Evolutionary conservation across 2,888 invertebrate species (phyloP), one percentile per base, ranked within the genome.

Genomic region (Exephanes ischioxanthus): DNA sequence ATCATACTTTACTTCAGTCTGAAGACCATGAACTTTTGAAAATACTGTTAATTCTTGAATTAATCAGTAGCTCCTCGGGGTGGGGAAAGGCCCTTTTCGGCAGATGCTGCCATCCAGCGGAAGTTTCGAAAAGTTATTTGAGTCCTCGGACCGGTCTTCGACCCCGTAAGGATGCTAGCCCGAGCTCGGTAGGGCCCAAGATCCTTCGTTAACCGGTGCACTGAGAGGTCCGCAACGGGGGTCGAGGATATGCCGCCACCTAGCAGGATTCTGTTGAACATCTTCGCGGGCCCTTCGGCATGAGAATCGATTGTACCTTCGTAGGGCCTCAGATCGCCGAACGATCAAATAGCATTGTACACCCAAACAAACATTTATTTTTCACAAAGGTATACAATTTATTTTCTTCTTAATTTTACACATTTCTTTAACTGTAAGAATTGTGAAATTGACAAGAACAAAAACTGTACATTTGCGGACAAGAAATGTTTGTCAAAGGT

Each of bases 201-300:
- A 89, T 87, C 82, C 80, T 53, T 85, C 72, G 78, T 73, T 71
- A 53, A 66, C 63, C n/a, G 33, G 2, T 19, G 22, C 51, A 4
- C 58, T 14, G 55, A 53, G n/a, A 33, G 26, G 3, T 19, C 55
- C 72, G 11, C 72, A 53, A 61, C 41, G 19, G 45, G 33, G 51
- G 68, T 3, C 88, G 86, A 87, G 86, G 86, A 88, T 80, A 89
- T 93, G 92, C 91, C 93, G 93, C 93, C 93, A 87, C 81, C 93
- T 92, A 83, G 81, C 86, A 90, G 88, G 71, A 63, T 80, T 86
- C 86, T 33, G 66, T 9, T 63, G 84, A 92, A 93, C 90, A 85
- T 83, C 16, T 48, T 58, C n/a, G 83, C 63, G 79, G 72, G 83
- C 85, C 85, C 83, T 83, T 83, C 48, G 30, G 14, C 9, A 22